Conservation (phyloP, 2,113 vertebrate species). For the Addax nasomaculatus region DNA sequence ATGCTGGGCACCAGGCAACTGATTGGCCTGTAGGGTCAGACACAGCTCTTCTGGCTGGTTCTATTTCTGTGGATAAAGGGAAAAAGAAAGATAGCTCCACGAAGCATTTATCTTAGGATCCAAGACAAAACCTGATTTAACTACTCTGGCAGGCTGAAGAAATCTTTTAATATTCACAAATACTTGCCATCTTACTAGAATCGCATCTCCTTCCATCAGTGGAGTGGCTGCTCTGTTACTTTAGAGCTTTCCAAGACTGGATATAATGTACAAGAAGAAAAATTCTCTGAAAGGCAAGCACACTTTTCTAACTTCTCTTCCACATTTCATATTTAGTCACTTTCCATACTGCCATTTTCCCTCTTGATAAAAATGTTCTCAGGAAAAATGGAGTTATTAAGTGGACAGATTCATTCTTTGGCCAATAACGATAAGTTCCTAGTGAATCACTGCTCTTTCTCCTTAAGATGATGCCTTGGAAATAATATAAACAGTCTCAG, state of each 20-base stretch:
- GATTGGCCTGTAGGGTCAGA: background rate
- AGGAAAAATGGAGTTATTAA: background rate
- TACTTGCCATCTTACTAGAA: background rate
- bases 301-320: background rate
- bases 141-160: background rate
- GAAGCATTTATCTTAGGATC: background rate
- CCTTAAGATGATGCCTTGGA: constrained; percentile 1
- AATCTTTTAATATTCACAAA: background rate
- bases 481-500: background rate
- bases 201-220: background rate
- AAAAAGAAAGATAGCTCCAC: background rate
- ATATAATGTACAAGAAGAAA: background rate
- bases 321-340: background rate
- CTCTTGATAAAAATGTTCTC: constrained; percentile 33
- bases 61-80: background rate
- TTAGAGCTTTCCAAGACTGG: background rate
- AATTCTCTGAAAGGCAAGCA: background rate
- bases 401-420: background rate
- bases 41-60: background rate
- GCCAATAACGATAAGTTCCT: background rate
- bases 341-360: constrained; percentile 7
- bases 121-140: background rate
- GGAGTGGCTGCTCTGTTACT: background rate
- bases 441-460: constrained; percentile 19
- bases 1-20: background rate